Evolutionary conservation across 2,888 invertebrate species (phyloP).

Genomic region (Oxyscelio sp.): DNA sequence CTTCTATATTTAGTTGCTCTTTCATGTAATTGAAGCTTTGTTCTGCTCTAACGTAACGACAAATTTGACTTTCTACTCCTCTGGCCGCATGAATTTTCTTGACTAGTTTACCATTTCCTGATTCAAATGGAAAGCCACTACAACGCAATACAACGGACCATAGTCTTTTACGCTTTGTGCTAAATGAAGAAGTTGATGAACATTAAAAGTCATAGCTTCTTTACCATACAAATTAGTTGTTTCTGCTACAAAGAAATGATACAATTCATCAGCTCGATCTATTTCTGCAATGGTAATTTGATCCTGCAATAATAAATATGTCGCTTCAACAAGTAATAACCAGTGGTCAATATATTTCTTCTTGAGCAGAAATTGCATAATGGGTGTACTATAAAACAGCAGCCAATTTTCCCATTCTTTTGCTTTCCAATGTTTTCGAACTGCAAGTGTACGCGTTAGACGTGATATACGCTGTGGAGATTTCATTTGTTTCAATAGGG

Average conservation of each 20-base stretch:
- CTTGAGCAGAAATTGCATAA: background rate
- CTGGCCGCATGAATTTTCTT: slow-evolving; percentile 19
- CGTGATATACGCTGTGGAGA: background rate
- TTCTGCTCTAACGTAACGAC: no score
- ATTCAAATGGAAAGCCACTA: slow-evolving; percentile 10
- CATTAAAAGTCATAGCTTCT: no score
- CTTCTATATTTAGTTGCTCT: background rate
- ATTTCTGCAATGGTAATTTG: background rate
- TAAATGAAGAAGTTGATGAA: slow-evolving; percentile 13
- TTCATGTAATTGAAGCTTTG: no score
- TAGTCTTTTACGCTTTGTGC: background rate
- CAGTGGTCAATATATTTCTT: slow-evolving; percentile 1
- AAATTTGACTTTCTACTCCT: slow-evolving; percentile 4
- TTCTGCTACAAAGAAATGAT: slow-evolving; percentile 5
- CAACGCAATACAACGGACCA: slow-evolving; percentile 9
- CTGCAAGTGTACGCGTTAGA: background rate
- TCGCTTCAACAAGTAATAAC: background rate
- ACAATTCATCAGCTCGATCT: slow-evolving; percentile 6
- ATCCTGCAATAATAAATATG: background rate
- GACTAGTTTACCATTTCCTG: background rate
- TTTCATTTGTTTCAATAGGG: background rate
- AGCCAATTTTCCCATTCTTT: no score
- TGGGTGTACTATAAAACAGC: slow-evolving; percentile 1
- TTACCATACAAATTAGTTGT: background rate
- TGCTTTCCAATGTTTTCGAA: background rate